These are phyloP conservation scores for Phalacrocorax aristotelis DNA, from an alignment of 2,113 vertebrate genomes.

Conservation along the genomic window DNA sequence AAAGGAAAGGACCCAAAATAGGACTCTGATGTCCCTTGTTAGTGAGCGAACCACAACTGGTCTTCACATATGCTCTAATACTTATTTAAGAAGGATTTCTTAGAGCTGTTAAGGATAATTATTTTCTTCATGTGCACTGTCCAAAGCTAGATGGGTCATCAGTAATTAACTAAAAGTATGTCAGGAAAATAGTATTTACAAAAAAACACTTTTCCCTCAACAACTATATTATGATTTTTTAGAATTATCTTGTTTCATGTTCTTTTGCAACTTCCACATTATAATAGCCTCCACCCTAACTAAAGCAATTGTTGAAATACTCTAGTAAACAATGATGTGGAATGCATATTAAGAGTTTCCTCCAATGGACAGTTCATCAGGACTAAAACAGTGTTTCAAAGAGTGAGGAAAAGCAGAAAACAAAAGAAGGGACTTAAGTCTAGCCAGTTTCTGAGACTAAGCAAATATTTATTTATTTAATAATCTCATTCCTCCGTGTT, in stretches of 20 bases:
- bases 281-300: not conserved
- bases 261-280: not conserved
- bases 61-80: not conserved
- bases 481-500: not conserved
- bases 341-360: not conserved
- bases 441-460: not conserved
- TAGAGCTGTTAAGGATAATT: not conserved
- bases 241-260: not conserved
- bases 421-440: not conserved
- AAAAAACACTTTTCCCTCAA: not conserved
- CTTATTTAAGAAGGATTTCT: not conserved
- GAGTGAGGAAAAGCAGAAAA: not conserved
- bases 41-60: not conserved
- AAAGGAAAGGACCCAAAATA: not conserved
- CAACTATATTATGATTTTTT: not conserved
- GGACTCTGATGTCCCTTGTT: not conserved
- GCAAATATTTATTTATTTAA: not conserved
- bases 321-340: not conserved
- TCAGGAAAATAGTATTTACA: not conserved
- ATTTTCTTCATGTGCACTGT: not conserved
- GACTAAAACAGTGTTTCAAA: not conserved
- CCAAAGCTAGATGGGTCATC: not conserved
- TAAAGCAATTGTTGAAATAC: not conserved
- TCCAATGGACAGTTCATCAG: not conserved
- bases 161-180: not conserved